Evolutionary conservation across 2,888 invertebrate genomes (phyloP).

Genomic region (Timema podura): DNA sequence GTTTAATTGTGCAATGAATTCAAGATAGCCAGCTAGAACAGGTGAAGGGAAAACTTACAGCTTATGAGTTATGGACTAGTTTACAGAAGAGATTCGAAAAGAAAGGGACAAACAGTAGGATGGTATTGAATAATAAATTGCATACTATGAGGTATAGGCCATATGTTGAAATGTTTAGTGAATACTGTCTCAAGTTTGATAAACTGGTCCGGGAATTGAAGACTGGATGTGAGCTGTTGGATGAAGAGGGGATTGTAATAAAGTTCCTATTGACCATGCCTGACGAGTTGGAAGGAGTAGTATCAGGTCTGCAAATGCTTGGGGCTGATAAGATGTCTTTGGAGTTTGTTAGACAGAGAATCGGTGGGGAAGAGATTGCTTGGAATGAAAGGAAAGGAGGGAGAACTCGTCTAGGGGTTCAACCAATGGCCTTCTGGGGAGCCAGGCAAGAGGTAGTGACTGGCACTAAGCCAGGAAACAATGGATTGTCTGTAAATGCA

Average conservation of each 20-base stretch:
- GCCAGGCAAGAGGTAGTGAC: background rate
- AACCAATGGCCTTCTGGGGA: background rate
- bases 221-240: background rate
- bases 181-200: conserved; percentile 1
- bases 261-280: conserved; percentile 5
- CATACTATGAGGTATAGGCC: conserved; percentile 2
- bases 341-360: background rate
- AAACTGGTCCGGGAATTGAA: conserved; percentile 10
- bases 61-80: too few species aligned
- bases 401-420: background rate
- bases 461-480: background rate
- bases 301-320: conserved; percentile 3
- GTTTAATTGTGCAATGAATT: too few species aligned
- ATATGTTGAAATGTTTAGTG: background rate
- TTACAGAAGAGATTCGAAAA: too few species aligned
- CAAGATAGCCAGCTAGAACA: too few species aligned
- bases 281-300: conserved; percentile 12
- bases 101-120: background rate
- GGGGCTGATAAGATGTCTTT: background rate
- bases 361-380: background rate
- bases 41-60: too few species aligned
- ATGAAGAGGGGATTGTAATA: conserved; percentile 12
- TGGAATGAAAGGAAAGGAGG: background rate
- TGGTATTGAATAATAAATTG: background rate
- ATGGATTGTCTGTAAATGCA: background rate